These are phyloP conservation scores for Xiphorhynchus elegans DNA, from an alignment of 2,113 vertebrate genomes.

Conservation along the genomic window DNA sequence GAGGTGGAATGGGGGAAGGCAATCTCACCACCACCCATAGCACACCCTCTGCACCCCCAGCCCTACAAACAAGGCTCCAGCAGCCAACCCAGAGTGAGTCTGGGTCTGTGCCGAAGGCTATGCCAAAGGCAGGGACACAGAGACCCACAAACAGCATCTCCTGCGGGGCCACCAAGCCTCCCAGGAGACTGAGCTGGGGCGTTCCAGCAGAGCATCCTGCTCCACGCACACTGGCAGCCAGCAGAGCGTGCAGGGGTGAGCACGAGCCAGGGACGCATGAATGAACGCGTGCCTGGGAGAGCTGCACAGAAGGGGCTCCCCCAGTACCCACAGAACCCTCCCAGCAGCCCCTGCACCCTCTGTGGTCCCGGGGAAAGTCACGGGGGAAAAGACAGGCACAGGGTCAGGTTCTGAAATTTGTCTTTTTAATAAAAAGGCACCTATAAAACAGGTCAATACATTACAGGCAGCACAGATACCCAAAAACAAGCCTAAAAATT, in stretches of 20 bases:
- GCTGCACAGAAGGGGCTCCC: background rate
- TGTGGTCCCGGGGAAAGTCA: background rate
- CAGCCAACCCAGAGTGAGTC: background rate
- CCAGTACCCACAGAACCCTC: background rate
- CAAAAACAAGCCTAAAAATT: constrained; percentile 86
- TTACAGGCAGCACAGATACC: constrained; percentile 86
- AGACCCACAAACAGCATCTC: background rate
- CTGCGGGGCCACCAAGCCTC: background rate
- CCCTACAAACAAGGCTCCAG: background rate
- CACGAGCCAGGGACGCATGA: background rate
- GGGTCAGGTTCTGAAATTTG: constrained; percentile 65
- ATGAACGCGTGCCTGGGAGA: background rate
- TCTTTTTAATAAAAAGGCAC: constrained; percentile 88
- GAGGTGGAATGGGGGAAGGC: rapidly evolving
- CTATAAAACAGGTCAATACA: constrained; percentile 87
- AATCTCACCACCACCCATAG: background rate
- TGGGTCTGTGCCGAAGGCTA: background rate
- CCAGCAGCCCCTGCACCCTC: background rate
- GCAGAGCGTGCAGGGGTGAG: background rate
- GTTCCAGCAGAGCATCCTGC: background rate
- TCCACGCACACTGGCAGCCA: background rate
- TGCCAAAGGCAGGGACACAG: background rate
- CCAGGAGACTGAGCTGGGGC: background rate
- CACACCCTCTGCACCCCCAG: rapidly evolving
- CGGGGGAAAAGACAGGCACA: background rate